These are phyloP conservation scores for Excalfactoria chinensis DNA, from an alignment of 2,113 vertebrate genomes.

Conservation along the genomic window DNA sequence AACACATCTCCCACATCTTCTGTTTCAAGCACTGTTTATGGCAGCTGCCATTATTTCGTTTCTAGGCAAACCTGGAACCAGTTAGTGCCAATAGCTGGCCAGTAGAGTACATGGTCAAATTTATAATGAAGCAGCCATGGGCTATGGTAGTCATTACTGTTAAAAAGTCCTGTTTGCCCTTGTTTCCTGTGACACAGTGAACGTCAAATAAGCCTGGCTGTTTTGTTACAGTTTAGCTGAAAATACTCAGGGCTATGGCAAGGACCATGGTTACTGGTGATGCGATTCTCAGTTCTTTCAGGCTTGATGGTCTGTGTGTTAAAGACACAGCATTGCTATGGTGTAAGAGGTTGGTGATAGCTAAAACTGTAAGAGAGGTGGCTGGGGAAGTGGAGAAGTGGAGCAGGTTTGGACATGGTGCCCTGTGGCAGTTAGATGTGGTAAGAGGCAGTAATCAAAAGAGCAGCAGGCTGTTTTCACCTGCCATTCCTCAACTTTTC, in stretches of 20 bases:
- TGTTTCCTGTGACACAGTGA: background rate
- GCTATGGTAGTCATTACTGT: background rate
- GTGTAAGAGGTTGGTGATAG: background rate
- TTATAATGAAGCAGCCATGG: background rate
- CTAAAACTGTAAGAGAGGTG: background rate
- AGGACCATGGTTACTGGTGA: background rate
- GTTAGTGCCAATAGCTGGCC: background rate
- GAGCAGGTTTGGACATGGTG: background rate
- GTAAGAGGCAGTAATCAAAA: background rate
- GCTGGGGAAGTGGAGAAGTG: background rate
- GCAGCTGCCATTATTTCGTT: background rate
- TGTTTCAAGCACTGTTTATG: background rate
- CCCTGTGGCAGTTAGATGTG: accelerated
- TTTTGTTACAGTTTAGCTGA: background rate
- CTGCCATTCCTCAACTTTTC: background rate
- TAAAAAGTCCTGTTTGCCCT: background rate
- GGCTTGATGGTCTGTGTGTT: background rate
- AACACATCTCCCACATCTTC: background rate
- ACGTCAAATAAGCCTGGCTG: background rate
- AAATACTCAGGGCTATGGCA: background rate
- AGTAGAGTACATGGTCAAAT: background rate
- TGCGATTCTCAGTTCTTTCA: background rate
- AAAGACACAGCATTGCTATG: background rate
- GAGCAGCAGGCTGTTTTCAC: background rate
- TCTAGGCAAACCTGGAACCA: background rate